A percentile compares a stretch with the other conserved stretches of the same genome.
These are phyloP conservation scores for Heliconius nattereri DNA, from an alignment of 1,140 invertebrate genomes.

Conservation along the genomic window DNA sequence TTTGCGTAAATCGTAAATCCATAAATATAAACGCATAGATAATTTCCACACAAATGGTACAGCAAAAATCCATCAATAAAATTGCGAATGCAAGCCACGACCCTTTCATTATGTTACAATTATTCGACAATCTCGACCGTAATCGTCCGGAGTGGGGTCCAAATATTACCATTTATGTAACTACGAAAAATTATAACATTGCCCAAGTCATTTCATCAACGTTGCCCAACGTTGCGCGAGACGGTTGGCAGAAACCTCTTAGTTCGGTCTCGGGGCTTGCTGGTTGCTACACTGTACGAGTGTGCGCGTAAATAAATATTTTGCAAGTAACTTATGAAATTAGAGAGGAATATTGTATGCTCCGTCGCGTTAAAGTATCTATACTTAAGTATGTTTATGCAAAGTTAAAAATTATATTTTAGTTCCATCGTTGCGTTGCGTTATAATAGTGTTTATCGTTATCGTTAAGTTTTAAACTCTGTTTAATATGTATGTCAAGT, in stretches of 20 bases:
- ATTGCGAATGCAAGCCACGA: conserved; percentile 15
- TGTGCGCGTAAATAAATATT: conserved; percentile 48
- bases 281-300: conserved; percentile 38
- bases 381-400: neutral
- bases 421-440: neutral
- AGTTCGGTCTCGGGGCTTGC: conserved; percentile 29
- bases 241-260: conserved; percentile 29
- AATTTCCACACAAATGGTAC: neutral
- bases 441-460: neutral
- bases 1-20: neutral
- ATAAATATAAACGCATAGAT: neutral
- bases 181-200: conserved; percentile 52
- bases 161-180: conserved; percentile 46
- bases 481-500: neutral
- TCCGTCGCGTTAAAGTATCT: neutral
- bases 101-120: conserved; percentile 25
- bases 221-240: conserved; percentile 40
- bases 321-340: conserved; percentile 50
- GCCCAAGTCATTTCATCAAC: conserved; percentile 36
- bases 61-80: neutral
- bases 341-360: conserved; percentile 23
- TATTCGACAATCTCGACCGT: conserved; percentile 19
- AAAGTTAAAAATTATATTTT: neutral
- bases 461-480: neutral
- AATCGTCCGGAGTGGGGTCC: conserved; percentile 24